These are phyloP conservation scores for Nansenia antarctica DNA, from an alignment of 2,113 vertebrate genomes.

Conservation along the genomic window DNA sequence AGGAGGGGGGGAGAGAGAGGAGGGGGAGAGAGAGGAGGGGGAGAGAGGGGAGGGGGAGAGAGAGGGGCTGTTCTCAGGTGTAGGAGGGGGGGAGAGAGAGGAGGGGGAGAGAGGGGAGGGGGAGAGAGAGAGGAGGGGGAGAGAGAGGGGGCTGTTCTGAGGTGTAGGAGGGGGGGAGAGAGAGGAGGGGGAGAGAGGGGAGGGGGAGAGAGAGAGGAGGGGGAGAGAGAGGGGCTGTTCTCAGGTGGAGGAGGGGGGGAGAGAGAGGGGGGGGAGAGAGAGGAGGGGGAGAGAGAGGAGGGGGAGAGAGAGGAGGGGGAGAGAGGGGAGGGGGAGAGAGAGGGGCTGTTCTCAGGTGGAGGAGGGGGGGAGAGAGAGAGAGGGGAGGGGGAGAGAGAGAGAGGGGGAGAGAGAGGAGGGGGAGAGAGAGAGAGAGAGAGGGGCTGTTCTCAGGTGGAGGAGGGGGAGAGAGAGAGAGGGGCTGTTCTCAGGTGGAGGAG, in stretches of 20 bases:
- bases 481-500: too few species aligned
- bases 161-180: background rate
- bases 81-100: background rate
- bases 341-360: background rate
- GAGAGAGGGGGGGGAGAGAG: background rate
- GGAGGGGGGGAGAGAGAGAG: background rate
- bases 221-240: background rate
- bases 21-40: background rate
- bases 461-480: background rate
- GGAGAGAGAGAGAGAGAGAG: background rate
- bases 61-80: background rate
- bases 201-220: background rate
- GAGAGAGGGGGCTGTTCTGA: background rate
- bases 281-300: background rate
- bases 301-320: too few species aligned
- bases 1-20: background rate
- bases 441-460: background rate
- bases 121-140: background rate
- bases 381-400: background rate
- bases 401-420: background rate
- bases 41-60: background rate
- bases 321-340: background rate
- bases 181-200: background rate
- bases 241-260: too few species aligned
- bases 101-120: background rate